Evolutionary conservation across 2,888 invertebrate species (phyloP).

Genomic region (Scelioninae gen. 2): DNA sequence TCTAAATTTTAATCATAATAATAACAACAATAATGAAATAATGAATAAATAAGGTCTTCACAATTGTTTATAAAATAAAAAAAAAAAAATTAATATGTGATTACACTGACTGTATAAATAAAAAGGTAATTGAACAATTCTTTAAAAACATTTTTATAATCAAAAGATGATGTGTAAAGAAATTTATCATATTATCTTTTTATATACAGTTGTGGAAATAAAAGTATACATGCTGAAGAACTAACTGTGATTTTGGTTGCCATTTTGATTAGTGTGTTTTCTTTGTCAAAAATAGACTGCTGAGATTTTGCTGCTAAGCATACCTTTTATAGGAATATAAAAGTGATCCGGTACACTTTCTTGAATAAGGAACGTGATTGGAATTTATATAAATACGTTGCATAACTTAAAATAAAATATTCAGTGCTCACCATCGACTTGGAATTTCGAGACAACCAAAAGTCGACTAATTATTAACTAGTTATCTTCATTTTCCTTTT

Average conservation of each 20-base stretch:
- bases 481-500: background rate
- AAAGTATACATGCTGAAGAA: background rate
- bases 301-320: slow-evolving; percentile 5
- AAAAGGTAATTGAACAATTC: no score
- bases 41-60: no score
- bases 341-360: slow-evolving; percentile 56
- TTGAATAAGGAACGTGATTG: slow-evolving; percentile 50
- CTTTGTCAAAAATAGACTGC: slow-evolving; percentile 29
- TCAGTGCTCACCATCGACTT: slow-evolving; percentile 29
- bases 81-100: no score
- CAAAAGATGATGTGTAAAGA: no score
- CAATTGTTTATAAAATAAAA: no score
- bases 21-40: no score
- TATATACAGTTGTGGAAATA: no score
- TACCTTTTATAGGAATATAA: slow-evolving; percentile 55
- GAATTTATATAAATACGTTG: slow-evolving; percentile 34
- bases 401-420: slow-evolving; percentile 38
- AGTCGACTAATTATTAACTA: background rate
- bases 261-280: slow-evolving; percentile 18
- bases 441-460: slow-evolving; percentile 20
- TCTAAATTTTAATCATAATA: no score
- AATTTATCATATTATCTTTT: no score
- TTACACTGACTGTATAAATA: no score
- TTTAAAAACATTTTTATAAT: no score
- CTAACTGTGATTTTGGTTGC: slow-evolving; percentile 31